Evolutionary conservation across 1,140 invertebrate species (phyloP).

Genomic region (Probaryconus sp.): DNA sequence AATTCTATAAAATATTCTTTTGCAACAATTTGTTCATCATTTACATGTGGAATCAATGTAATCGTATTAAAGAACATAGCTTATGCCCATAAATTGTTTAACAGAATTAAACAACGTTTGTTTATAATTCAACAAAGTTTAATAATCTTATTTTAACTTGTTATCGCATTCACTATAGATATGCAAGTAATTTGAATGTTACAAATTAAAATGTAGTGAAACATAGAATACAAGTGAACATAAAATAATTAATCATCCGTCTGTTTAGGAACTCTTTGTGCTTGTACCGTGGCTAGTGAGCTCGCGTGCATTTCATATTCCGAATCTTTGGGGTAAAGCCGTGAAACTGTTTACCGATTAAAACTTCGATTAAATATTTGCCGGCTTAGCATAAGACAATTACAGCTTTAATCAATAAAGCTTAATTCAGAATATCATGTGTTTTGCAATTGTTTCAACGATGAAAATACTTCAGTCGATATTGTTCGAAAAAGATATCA

Average conservation of each 20-base stretch:
- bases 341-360: conserved; percentile 36
- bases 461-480: background rate
- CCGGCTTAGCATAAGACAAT: background rate
- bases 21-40: too few relatives aligned
- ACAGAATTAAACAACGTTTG: conserved; percentile 19
- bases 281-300: conserved; percentile 11
- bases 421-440: background rate
- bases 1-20: too few relatives aligned
- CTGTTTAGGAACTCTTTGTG: conserved; percentile 24
- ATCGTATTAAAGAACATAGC: too few relatives aligned
- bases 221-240: conserved; percentile 29
- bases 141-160: conserved; percentile 19
- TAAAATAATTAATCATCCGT: conserved; percentile 32
- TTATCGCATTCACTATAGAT: background rate
- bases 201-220: conserved; percentile 41
- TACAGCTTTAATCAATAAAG: conserved; percentile 12
- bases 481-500: too few relatives aligned
- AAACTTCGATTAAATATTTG: conserved; percentile 22
- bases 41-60: too few relatives aligned
- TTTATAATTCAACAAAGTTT: conserved; percentile 7
- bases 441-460: background rate
- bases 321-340: background rate
- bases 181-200: conserved; percentile 9
- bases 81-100: conserved; percentile 4
- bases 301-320: conserved; percentile 31